Evolutionary conservation across 2,113 vertebrate genomes (phyloP).

Genomic region (Rhegmatorhina hoffmannsi): DNA sequence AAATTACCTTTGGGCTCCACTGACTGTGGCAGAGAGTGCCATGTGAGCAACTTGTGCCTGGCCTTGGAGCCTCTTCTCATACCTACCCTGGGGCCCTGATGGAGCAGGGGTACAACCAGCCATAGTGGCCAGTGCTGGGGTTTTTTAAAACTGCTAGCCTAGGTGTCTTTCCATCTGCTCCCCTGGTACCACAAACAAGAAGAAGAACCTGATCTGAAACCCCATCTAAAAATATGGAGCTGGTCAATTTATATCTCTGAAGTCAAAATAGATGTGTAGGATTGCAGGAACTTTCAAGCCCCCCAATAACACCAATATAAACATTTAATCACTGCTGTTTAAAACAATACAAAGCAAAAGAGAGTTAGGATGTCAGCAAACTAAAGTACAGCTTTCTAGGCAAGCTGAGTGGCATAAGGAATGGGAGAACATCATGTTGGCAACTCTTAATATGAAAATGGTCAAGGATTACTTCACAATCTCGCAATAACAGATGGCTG

Average conservation of each 20-base stretch:
- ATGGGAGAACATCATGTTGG: not conserved
- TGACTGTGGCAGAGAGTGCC: not conserved
- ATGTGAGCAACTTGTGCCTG: not conserved
- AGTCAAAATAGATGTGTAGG: not conserved
- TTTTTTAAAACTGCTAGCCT: not conserved
- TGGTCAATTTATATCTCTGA: not conserved
- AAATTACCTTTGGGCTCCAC: not conserved
- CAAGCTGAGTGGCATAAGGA: not conserved
- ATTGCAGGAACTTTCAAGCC: not conserved
- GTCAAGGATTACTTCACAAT: not conserved
- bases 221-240: not conserved
- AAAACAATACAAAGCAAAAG: not conserved
- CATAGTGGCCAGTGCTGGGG: not conserved
- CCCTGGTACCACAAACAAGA: not conserved
- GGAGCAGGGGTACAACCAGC: not conserved
- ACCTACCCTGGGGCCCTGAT: too few species aligned
- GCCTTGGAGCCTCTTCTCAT: not conserved
- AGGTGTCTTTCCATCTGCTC: not conserved
- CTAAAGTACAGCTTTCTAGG: not conserved
- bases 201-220: not conserved
- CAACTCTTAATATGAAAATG: slow-evolving; percentile 18
- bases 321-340: not conserved
- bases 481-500: not conserved
- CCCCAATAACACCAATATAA: fast-evolving
- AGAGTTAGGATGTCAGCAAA: not conserved